Percentiles rank a stretch among this genome's conserved stretches.
Conservation (phyloP, 1,140 invertebrate species). For the Aphidius gifuensis region DNA sequence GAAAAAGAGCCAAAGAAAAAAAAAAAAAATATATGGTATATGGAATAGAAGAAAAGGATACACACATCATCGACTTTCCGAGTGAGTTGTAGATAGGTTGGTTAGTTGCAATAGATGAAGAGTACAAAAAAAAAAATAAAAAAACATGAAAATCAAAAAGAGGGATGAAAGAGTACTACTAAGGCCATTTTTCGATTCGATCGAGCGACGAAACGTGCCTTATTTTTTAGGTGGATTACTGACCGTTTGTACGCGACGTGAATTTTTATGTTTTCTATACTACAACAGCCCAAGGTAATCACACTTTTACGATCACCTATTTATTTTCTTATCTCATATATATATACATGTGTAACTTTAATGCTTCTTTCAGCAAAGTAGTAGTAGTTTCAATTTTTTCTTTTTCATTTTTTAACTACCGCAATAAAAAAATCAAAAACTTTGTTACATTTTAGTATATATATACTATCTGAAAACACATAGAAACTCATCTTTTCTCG, state of each 20-base stretch:
- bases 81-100: no score
- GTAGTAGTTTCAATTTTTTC: neutral
- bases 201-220: constrained; percentile 23
- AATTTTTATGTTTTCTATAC: constrained; percentile 18
- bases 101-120: no score
- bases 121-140: neutral
- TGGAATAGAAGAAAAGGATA: neutral
- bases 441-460: no score
- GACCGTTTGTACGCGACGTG: constrained; percentile 16
- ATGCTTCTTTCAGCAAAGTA: constrained; percentile 4
- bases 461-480: no score
- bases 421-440: no score
- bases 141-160: neutral
- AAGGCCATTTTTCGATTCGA: constrained; percentile 15
- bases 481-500: no score
- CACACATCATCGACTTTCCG: neutral
- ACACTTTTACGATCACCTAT: constrained; percentile 22
- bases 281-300: constrained; percentile 13
- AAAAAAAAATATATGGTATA: no score
- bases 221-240: constrained; percentile 19
- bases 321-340: constrained; percentile 21
- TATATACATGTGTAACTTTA: constrained; percentile 16
- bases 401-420: no score
- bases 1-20: neutral
- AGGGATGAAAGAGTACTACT: neutral